Evolutionary conservation across 2,888 invertebrate species (phyloP).

Genomic region (Cryptophagus acutangulus): DNA sequence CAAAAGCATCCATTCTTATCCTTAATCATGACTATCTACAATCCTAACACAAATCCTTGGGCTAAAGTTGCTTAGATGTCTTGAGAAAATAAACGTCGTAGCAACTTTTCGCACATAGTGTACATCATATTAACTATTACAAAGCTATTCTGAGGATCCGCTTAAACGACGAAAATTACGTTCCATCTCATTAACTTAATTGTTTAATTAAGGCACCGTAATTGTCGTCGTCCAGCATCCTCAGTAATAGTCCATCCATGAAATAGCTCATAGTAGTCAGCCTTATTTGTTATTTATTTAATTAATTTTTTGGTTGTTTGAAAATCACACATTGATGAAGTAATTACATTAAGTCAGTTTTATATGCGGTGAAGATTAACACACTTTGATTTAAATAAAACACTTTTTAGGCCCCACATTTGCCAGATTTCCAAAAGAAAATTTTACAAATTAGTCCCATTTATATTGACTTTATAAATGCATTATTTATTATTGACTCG

Average conservation of each 20-base stretch:
- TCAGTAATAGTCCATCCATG: constrained; percentile 17
- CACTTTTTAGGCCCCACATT: constrained; percentile 20
- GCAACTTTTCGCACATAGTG: too few species aligned
- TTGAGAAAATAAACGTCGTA: too few species aligned
- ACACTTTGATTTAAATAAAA: constrained; percentile 11
- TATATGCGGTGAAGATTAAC: neutral
- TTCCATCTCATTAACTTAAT: constrained; percentile 13
- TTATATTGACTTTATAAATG: constrained; percentile 7
- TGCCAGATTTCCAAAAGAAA: neutral
- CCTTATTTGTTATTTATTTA: constrained; percentile 33
- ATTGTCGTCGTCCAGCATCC: constrained; percentile 26
- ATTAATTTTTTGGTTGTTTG: constrained; percentile 19
- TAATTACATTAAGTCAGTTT: constrained; percentile 8
- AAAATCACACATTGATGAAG: constrained; percentile 39
- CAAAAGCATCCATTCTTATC: constrained; percentile 29
- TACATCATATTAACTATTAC: constrained; percentile 35
- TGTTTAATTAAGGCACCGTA: constrained; percentile 11
- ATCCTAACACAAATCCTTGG: constrained; percentile 44
- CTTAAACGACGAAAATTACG: constrained; percentile 25
- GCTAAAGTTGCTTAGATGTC: too few species aligned
- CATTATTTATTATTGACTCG: constrained; percentile 26
- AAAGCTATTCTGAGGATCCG: constrained; percentile 26
- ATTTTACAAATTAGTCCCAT: constrained; percentile 5
- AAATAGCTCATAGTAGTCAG: constrained; percentile 40
- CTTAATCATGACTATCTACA: constrained; percentile 39